Conservation (phyloP, 2,888 invertebrate species). For the Diadegma fenestrale region DNA sequence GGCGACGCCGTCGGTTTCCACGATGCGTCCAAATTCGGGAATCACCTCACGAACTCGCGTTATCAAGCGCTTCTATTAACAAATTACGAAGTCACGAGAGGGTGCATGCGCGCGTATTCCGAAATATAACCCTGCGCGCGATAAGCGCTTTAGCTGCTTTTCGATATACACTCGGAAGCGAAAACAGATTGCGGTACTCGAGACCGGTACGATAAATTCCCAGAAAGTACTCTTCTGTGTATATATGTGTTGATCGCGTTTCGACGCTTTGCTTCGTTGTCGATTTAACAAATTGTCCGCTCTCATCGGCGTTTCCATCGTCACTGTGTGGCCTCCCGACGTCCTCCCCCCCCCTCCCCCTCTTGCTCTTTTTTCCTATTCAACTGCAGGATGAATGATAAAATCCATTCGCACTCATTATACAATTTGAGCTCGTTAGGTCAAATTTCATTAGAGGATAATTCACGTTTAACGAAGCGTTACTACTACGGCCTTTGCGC, state of each 20-base stretch:
- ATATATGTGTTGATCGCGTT: background rate
- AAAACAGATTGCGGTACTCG: slow-evolving; percentile 20
- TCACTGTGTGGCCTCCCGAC: background rate
- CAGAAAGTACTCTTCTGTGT: slow-evolving; percentile 14
- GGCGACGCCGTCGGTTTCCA: background rate
- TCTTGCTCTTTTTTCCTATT: slow-evolving; percentile 18
- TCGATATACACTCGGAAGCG: slow-evolving; percentile 37
- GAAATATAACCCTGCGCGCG: slow-evolving; percentile 44
- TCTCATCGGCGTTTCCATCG: slow-evolving; percentile 35
- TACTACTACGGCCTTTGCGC: slow-evolving; percentile 5
- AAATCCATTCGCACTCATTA: slow-evolving; percentile 37
- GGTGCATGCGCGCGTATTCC: slow-evolving; percentile 5
- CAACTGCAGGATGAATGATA: slow-evolving; percentile 29
- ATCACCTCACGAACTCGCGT: slow-evolving; percentile 72
- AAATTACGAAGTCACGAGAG: slow-evolving; percentile 69
- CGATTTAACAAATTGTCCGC: slow-evolving; percentile 72
- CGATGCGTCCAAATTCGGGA: slow-evolving; percentile 59
- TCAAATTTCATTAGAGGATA: slow-evolving; percentile 39
- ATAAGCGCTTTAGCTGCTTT: slow-evolving; percentile 49
- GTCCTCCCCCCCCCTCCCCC: background rate
- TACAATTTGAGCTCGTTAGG: slow-evolving; percentile 38
- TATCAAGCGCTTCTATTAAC: slow-evolving; percentile 69
- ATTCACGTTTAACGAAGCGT: slow-evolving; percentile 41
- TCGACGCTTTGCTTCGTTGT: slow-evolving; percentile 33
- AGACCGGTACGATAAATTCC: slow-evolving; percentile 65